Base-by-base conservation (phyloP, 1,140 invertebrate species). In the Saccostrea echinata region DNA sequence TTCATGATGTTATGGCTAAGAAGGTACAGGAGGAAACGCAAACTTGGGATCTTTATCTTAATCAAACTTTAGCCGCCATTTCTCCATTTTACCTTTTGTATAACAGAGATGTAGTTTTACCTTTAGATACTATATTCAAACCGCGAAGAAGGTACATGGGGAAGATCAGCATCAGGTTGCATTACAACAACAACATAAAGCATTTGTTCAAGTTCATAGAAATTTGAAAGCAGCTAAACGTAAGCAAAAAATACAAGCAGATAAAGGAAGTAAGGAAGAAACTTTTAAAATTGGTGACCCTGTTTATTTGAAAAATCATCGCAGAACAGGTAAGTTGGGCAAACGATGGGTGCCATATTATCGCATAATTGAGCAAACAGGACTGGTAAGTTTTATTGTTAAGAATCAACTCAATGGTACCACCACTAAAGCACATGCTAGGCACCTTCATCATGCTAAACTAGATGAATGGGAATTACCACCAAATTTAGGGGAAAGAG, bases 11-110 rank as follows among this genome's bases (percentile, higher is more conserved):
- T 33, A 51, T 84, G 83, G 13, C 83, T 27, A 57, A 84, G 52
- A 84, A 53, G 24, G 8, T 84, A 2, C 2, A 18, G 24, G 52
- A 57, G 9, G 43, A 24, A 13, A 18, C 16, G 1, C 13, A 51
- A 27, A 53, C 27, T 0, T 84, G 82, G 83, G 35, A 27, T 83
- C 4, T 84, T 86, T 33, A 84, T 86, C 85, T 89, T 27, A 89
- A 89, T 24, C 88, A 89, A 35, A 86, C 85, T 3, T 61, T 86
- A 52, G 88, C 80, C 3, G 88, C 84, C 0, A 86, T 89, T 18
- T 89, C 83, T 0, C 86, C 90, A 3, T 90, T 87, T 24, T 89
- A n/a, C 24, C 30, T 90, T 1, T 18, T 89, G 0, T 89, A 88
- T 33, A 87, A 88, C 18, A 24, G 84, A 27, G 90, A 90, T 61